Percentiles rank a stretch among this genome's conserved stretches.
These are phyloP conservation scores for Himantopus leucocephalus DNA, from an alignment of 2,113 vertebrate species.

Conservation along the genomic window DNA sequence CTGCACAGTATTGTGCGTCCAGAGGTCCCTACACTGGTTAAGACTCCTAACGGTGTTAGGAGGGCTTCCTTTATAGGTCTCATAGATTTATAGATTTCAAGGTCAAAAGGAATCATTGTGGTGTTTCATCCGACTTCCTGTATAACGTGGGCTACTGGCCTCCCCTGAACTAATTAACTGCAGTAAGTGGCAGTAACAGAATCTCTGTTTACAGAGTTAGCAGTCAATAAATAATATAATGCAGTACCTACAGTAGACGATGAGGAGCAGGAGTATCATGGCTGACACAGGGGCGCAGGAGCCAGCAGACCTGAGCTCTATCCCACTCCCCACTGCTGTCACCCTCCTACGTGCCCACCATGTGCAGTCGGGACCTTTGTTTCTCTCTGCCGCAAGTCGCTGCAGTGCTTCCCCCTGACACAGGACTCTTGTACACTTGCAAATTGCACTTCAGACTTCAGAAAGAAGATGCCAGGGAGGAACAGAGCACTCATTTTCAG, in stretches of 20 bases:
- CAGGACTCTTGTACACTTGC: not conserved
- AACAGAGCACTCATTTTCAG: not conserved
- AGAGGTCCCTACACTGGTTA: not conserved
- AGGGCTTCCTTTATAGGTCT: not conserved
- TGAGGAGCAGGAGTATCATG: not conserved
- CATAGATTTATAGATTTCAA: not conserved
- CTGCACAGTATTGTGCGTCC: not conserved
- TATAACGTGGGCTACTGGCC: not conserved
- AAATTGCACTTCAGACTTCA: not conserved
- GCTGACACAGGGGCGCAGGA: not conserved
- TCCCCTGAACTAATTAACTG: not conserved
- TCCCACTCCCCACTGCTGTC: not conserved
- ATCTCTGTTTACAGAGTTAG: not conserved
- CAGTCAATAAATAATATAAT: not conserved
- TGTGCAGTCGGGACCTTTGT: not conserved
- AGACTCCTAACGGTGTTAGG: not conserved
- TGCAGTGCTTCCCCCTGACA: not conserved
- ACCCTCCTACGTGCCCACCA: not conserved
- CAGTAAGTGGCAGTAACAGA: not conserved
- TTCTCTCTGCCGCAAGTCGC: not conserved
- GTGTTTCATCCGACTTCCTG: not conserved
- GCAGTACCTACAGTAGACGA: not conserved
- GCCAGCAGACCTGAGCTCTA: not conserved
- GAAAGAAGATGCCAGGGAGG: not conserved
- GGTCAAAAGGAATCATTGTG: not conserved